phyloP scores from a whole-genome alignment of 2,888 invertebrate genomes.

The Petrolisthes manimaculis region DNA sequence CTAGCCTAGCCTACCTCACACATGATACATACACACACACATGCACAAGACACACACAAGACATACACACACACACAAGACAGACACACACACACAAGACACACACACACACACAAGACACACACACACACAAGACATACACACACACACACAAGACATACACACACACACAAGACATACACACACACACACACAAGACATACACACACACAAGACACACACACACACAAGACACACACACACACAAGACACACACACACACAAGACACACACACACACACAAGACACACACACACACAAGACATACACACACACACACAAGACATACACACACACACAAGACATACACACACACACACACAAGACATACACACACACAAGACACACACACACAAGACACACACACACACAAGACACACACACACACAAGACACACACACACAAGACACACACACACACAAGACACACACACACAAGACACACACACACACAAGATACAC shows the following conservation, averaged over 20 bases:
- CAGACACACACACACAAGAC: background rate
- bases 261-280: background rate
- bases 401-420: background rate
- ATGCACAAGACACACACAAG: background rate
- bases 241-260: too few species aligned
- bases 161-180: background rate
- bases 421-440: background rate
- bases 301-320: background rate
- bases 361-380: background rate
- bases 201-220: background rate
- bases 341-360: background rate
- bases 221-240: background rate
- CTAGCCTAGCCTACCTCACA: too few species aligned
- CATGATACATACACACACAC: background rate
- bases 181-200: background rate
- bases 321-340: too few species aligned
- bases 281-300: background rate
- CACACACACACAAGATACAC: background rate
- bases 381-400: too few species aligned
- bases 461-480: background rate
- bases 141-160: too few species aligned
- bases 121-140: background rate
- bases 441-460: background rate
- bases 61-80: background rate
- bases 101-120: constrained; percentile 7